Percentiles rank a stretch among this genome's conserved stretches.
Conservation (phyloP, 2,797 vertebrate genomes). For the Pipistrellus kuhlii region DNA sequence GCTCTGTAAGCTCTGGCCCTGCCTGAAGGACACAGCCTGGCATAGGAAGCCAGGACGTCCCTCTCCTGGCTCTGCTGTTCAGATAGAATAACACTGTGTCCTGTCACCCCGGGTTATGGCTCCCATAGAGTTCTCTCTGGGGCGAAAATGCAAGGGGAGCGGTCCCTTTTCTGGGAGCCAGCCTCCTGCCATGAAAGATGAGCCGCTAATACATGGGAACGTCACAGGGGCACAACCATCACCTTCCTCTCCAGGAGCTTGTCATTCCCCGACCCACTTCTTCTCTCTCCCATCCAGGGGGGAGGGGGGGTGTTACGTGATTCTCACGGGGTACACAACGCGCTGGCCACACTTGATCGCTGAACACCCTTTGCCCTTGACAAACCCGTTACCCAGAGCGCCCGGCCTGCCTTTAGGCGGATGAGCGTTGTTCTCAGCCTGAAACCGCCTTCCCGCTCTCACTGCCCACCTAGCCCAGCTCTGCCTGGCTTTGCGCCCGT, state of each 20-base stretch:
- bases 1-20: not conserved
- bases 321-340: slow-evolving; percentile 57
- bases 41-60: not conserved
- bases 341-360: slow-evolving; percentile 75
- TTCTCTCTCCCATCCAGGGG: slow-evolving; percentile 63
- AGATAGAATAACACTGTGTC: not conserved
- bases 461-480: not conserved
- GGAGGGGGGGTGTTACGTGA: slow-evolving; percentile 66
- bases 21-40: not conserved
- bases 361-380: slow-evolving; percentile 76
- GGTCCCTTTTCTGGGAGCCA: not conserved
- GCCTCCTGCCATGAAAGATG: not conserved
- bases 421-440: not conserved
- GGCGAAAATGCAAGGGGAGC: not conserved
- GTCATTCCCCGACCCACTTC: slow-evolving; percentile 49
- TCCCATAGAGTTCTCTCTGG: slow-evolving; percentile 23
- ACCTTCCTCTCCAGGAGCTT: not conserved
- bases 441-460: slow-evolving; percentile 63
- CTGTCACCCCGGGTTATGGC: not conserved
- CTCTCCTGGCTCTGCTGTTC: not conserved
- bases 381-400: slow-evolving; percentile 80
- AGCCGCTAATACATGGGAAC: slow-evolving; percentile 43
- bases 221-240: slow-evolving; percentile 10
- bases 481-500: slow-evolving; percentile 48
- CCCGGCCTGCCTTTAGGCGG: slow-evolving; percentile 53